Base-by-base conservation (phyloP, 2,797 vertebrate genomes). In the Pangasius sanitwongsei region DNA sequence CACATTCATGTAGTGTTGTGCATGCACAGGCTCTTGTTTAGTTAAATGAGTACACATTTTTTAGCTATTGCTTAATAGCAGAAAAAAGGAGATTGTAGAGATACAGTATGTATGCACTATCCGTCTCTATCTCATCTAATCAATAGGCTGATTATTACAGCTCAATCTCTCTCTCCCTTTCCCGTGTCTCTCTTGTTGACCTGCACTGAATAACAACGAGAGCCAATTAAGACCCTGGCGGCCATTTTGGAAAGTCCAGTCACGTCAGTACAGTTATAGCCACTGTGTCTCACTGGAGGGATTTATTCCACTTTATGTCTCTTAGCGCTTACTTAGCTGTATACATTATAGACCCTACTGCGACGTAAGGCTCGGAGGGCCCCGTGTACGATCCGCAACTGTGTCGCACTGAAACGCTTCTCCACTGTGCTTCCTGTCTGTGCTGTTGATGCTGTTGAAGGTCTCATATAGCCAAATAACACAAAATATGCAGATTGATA, bases 221-320 rank as follows among this genome's bases (percentile, higher is more conserved):
- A 92, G 90, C 91, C 93, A 94, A 90, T 92, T 93, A 90, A 91
- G 70, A 87, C 18, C 9, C 83, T 8, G 83, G 65, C n/a, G 20
- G 65, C 9, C 84, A 92, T 89, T 91, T 92, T 91, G 90, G 48
- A 25, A 25, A 92, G 89, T 91, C 88, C 81, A 82, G 90, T 91
- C 87, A 91, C 65, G 91, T 92, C 87, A 63, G 61, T 0, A 59
- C 57, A 87, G 82, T 31, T 1, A 77, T 87, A 70, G 69, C 63
- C 88, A 67, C 34, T 50, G 80, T 88, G 89, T 90, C 90, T 69
- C 70, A 20, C 89, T 5, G 92, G 92, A 93, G 90, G 88, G 74
- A 89, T 86, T 85, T 23, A 77, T 91, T 80, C 88, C 89, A 86
- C 90, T 92, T 82, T 59, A 90, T 94, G 92, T 92, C 83, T 89